Base-by-base conservation (phyloP, 2,888 invertebrate genomes). In the Polia nebulosa region DNA sequence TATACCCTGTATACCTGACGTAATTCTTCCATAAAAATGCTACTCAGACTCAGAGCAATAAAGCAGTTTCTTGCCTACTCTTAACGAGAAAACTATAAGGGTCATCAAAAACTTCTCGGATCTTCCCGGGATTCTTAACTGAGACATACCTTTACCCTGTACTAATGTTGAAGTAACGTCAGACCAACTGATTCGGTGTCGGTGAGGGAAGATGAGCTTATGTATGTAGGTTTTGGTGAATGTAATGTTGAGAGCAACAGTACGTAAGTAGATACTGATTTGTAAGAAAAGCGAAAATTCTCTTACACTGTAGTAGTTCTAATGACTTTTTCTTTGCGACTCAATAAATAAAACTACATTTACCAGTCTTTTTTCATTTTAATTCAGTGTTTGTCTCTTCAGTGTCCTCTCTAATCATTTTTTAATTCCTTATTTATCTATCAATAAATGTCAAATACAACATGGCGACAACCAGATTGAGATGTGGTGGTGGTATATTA, bases 71-170 rank as follows among this genome's bases (percentile, higher is more conserved):
- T 69, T 13, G 27, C n/a, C 41, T 36, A 45, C 69, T 13, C 11
- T 45, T 49, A 17, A 72, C 44, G 49, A 68, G 36, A 51, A 59
- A 59, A 68, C 22, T 68, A 22, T 32, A 41, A 39, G 49, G 58
- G 68, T 55, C 59, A 55, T 36, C 72, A 41, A 75, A 47, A 66
- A 57, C 22, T 39, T n/a, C n/a, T n/a, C n/a, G n/a, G n/a, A n/a
- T n/a, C n/a, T n/a, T 27, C 22, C 51, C 44, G 32, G 44, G 17
- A 44, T 36, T 51, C 29, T 39, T 41, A 29, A 36, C n/a, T 34
- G 29, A 13, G 3, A 39, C 6, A 17, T 17, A 15, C 17, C 17
- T 41, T 44, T 39, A 52, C 22, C 9, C 15, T 41, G 20, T 55
- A 32, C 7, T 34, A 44, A 25, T 52, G 13, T 52, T 27, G 32